Base-by-base conservation (phyloP, 1,140 invertebrate genomes). In the Eulimnadia texana region DNA sequence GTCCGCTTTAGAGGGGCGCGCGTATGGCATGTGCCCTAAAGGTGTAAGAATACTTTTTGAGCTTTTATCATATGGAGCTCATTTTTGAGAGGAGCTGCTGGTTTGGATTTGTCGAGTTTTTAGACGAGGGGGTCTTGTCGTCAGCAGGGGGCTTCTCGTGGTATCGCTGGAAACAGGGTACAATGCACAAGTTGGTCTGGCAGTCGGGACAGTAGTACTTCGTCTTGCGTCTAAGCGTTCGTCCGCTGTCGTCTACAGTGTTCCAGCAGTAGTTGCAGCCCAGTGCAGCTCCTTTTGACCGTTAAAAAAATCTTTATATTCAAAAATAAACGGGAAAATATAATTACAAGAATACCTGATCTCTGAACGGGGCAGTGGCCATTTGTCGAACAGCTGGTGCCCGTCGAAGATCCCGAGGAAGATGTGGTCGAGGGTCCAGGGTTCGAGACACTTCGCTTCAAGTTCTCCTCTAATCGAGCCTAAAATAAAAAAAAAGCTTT, bases 231-330 rank as follows among this genome's bases (percentile, higher is more conserved):
- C 87, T 76, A 42, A 89, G 76, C 66, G 88, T 89, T 51, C 86
- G 73, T 22, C 85, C 85, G 73, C 85, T 82, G 42, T 78, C 79
- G 68, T 90, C 86, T 50, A 88, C 84, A 1, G 86, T 88, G 68
- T 90, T 90, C 87, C 87, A 90, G 72, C 87, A 90, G 69, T 84
- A 88, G 73, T 88, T 88, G 72, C 86, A 90, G 50, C 86, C 85
- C 54, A 90, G 71, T 2, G 87, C 86, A 13, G 87, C 86, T 1
- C 87, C 87, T 47, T 50, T 54, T 54, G n/a, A n/a, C n/a, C n/a
- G n/a, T n/a, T n/a, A n/a, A n/a, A n/a, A n/a, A n/a, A n/a, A n/a
- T n/a, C n/a, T n/a, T n/a, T n/a, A n/a, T n/a, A n/a, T n/a, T n/a
- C n/a, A n/a, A n/a, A n/a, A n/a, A n/a, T n/a, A n/a, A n/a, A n/a